Percentiles rank a stretch among this genome's conserved stretches.
Evolutionary conservation across 2,888 invertebrate species (phyloP).

Genomic region (Vesta saturnalis): DNA sequence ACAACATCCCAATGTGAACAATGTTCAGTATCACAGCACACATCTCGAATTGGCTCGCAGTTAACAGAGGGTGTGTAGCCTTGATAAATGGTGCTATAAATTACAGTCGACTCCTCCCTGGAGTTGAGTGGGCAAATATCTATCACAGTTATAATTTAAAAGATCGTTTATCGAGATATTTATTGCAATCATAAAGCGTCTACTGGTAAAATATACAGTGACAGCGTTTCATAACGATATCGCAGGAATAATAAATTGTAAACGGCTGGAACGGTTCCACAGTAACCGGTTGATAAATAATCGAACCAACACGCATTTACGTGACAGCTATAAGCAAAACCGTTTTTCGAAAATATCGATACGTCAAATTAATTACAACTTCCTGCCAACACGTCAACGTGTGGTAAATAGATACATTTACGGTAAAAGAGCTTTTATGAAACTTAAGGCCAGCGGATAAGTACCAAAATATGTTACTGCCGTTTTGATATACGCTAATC

Average conservation of each 20-base stretch:
- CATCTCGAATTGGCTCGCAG: conserved; percentile 68
- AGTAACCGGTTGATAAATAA: conserved; percentile 46
- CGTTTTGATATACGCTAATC: conserved; percentile 51
- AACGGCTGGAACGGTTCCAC: conserved; percentile 32
- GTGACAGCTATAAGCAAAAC: conserved; percentile 39
- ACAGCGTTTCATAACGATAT: conserved; percentile 52
- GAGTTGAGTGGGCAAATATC: conserved; percentile 65
- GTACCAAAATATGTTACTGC: conserved; percentile 48
- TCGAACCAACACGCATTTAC: conserved; percentile 41
- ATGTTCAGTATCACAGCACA: conserved; percentile 61
- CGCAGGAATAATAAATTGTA: conserved; percentile 46
- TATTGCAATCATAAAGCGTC: conserved; percentile 63
- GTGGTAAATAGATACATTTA: conserved; percentile 11
- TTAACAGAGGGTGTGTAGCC: conserved; percentile 64
- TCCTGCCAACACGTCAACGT: conserved; percentile 42
- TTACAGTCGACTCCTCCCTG: conserved; percentile 62
- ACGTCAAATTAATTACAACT: conserved; percentile 53
- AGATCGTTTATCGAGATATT: conserved; percentile 64
- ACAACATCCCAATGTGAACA: conserved; percentile 55
- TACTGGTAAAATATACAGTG: conserved; percentile 56
- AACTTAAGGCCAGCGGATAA: conserved; percentile 18
- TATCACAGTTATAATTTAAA: conserved; percentile 64
- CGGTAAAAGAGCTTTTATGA: conserved; percentile 2
- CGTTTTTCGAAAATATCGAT: conserved; percentile 46
- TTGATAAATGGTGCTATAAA: conserved; percentile 65